Evolutionary conservation across 2,888 invertebrate genomes (phyloP).

Genomic region (Dione vanillae): DNA sequence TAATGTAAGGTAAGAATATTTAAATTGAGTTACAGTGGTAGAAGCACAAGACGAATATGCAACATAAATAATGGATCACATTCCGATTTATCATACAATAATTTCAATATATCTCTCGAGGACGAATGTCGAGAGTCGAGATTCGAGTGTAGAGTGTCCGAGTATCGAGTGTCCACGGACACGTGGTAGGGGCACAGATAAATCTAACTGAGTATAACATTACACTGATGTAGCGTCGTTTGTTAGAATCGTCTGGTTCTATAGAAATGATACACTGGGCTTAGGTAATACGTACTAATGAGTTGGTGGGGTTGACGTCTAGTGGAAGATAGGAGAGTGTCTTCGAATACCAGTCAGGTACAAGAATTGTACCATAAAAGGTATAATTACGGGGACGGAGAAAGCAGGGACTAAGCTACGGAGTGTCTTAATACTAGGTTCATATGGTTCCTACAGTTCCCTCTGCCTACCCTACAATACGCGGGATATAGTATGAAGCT

Average conservation of each 20-base stretch:
- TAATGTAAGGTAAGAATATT: background rate
- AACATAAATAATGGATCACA: slow-evolving; percentile 3
- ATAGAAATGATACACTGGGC: background rate
- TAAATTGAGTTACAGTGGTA: background rate
- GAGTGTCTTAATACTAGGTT: no score
- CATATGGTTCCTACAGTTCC: no score
- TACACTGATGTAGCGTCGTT: slow-evolving; percentile 11
- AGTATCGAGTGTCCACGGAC: slow-evolving; percentile 8
- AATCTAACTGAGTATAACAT: slow-evolving; percentile 15
- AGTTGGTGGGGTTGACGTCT: background rate
- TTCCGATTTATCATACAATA: slow-evolving; percentile 1
- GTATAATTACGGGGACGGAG: no score
- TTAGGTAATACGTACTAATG: background rate
- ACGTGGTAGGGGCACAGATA: slow-evolving; percentile 10
- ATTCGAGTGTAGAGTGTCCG: no score
- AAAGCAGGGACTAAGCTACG: no score
- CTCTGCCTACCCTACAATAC: no score
- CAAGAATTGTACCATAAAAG: no score
- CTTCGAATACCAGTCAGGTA: background rate
- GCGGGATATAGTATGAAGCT: no score
- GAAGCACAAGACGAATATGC: background rate
- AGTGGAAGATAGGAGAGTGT: background rate
- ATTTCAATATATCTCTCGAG: background rate
- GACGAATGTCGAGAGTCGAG: no score
- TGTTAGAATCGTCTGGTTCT: background rate